phyloP scores from a whole-genome alignment of 1,140 invertebrate species.

The Lithobius niger region DNA sequence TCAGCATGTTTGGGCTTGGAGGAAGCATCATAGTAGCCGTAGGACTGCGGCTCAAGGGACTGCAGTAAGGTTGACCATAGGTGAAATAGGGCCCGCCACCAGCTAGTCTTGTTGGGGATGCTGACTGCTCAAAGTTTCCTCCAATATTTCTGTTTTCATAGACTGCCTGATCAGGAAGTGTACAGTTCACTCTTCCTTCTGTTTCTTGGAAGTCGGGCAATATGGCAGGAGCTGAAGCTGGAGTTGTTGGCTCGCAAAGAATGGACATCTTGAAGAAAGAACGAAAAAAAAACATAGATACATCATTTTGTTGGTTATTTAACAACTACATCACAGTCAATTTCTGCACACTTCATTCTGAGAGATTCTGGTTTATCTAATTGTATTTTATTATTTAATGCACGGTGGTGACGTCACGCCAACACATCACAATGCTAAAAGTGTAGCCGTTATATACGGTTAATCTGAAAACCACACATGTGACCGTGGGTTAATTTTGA shows the following conservation, averaged over 20 bases:
- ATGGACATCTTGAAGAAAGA: constrained; percentile 6
- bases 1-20: background rate
- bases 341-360: too few relatives aligned
- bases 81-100: constrained; percentile 14
- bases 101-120: constrained; percentile 15
- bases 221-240: constrained; percentile 19
- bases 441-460: too few relatives aligned
- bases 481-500: too few relatives aligned
- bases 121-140: background rate
- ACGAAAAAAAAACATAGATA: too few relatives aligned
- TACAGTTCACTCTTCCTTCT: constrained; percentile 17
- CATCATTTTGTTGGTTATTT: too few relatives aligned
- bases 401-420: too few relatives aligned
- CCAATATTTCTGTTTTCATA: constrained; percentile 13
- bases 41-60: constrained; percentile 6
- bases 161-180: constrained; percentile 19
- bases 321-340: too few relatives aligned
- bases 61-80: background rate
- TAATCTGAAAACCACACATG: too few relatives aligned
- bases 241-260: constrained; percentile 23
- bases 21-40: background rate
- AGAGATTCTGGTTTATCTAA: too few relatives aligned
- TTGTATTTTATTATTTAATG: too few relatives aligned
- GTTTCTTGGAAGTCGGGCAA: constrained; percentile 21
- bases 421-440: too few relatives aligned